Base-by-base conservation (phyloP, 2,113 vertebrate genomes). In the Lophotis ruficrista region DNA sequence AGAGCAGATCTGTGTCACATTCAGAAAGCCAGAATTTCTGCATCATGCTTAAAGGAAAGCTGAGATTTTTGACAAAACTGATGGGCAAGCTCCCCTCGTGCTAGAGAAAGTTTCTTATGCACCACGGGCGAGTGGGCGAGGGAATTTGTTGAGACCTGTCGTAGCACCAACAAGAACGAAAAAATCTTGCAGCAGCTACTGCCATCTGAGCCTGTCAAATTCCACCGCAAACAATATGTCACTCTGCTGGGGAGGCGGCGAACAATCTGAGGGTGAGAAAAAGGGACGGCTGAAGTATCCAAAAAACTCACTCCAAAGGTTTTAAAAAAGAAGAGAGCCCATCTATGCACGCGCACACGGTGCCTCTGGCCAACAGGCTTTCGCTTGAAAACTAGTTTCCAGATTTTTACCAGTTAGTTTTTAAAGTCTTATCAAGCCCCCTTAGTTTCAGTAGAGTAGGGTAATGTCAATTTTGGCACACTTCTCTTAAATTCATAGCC, bases 141-240 rank as follows among this genome's bases (percentile, higher is more conserved):
- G 87, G 95, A 96, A 95, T 97, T 96, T 97, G 96, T 96, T 96
- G 96, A 97, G 96, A 97, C 96, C 96, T 97, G 96, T 95, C 95
- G 96, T 96, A 96, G 96, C 96, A 96, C 94, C 95, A 97, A 97
- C 93, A 96, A 97, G 96, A 96, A 92, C 96, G 95, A 96, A 97
- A 97, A 97, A 96, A 96, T 95, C 95, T 96, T 96, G 95, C 94
- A 94, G 92, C 95, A 97, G 96, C 96, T 96, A 89, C 94, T 96
- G 93, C 96, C 96, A 97, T 97, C 96, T 97, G 96, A 97, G 96
- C 96, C 96, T 97, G 96, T 97, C 96, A 97, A 96, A 97, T 95
- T 96, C 96, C 96, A 94, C 93, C 93, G 95, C 91, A 96, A 97
- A 97, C 96, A 97, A 96, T 96, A 97, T 97, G 96, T 97, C 96